phyloP scores from a whole-genome alignment of 2,888 invertebrate genomes.

The Chymomyza caudatula region DNA sequence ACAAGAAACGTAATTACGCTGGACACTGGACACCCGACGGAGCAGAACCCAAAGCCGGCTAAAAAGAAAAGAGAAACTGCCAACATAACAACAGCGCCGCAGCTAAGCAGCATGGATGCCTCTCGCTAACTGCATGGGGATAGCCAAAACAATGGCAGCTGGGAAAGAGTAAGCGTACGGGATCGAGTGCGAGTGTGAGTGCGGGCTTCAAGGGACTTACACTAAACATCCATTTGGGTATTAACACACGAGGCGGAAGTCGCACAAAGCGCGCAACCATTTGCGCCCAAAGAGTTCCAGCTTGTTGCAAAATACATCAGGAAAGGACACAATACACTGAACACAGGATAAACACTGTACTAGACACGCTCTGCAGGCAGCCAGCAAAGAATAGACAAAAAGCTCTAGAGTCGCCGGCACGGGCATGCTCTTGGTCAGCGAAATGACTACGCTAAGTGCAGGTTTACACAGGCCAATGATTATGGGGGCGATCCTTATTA shows the following conservation, averaged over 20 bases:
- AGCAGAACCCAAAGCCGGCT: slow-evolving; percentile 29
- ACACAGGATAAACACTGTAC: slow-evolving; percentile 4
- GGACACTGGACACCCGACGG: slow-evolving; percentile 10
- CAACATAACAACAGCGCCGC: slow-evolving; percentile 7
- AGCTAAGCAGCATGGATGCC: slow-evolving; percentile 33
- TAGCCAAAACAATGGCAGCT: not conserved
- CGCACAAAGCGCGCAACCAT: slow-evolving; percentile 66
- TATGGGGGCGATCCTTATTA: slow-evolving; percentile 70
- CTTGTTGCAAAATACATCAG: slow-evolving; percentile 27
- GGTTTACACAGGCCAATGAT: slow-evolving; percentile 73
- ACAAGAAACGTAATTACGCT: slow-evolving; percentile 57
- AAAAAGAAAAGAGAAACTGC: slow-evolving; percentile 29
- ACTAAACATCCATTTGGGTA: slow-evolving; percentile 72
- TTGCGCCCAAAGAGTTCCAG: slow-evolving; percentile 60
- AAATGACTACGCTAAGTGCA: slow-evolving; percentile 75
- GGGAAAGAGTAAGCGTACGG: not conserved
- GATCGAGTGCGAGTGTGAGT: not conserved
- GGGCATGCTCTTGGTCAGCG: slow-evolving; percentile 34
- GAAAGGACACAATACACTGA: not conserved
- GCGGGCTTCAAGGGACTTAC: slow-evolving; percentile 46
- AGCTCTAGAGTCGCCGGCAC: not conserved
- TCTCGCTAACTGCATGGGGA: slow-evolving; percentile 13
- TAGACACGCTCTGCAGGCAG: slow-evolving; percentile 23
- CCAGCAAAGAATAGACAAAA: not conserved
- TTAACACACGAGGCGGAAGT: slow-evolving; percentile 64